Conservation (phyloP, 2,113 vertebrate genomes). For the Syrrhaptes paradoxus region DNA sequence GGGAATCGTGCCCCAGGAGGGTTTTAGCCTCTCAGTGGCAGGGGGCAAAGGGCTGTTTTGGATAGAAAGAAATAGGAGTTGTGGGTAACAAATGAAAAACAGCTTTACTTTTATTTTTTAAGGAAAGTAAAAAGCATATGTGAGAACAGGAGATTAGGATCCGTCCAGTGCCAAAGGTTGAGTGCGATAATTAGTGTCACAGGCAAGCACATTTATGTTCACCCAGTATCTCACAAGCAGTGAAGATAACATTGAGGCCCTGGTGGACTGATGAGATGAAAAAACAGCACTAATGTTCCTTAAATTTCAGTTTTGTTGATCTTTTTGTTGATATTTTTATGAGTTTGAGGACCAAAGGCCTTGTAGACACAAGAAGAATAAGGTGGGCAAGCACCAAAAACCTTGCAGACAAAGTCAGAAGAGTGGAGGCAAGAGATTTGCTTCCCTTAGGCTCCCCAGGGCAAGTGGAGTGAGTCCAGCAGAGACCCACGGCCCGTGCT, state of each 20-base stretch:
- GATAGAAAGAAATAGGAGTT: not conserved
- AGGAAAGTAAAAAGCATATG: not conserved
- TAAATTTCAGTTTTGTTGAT: not conserved
- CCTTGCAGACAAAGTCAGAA: not conserved
- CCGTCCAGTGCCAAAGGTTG: not conserved
- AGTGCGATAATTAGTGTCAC: not conserved
- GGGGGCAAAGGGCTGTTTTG: not conserved
- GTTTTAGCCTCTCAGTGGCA: accelerated
- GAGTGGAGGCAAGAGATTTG: not conserved
- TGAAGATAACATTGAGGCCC: not conserved
- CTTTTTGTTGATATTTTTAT: not conserved
- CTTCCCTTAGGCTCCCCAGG: not conserved
- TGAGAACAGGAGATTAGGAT: not conserved
- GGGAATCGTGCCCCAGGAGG: not conserved
- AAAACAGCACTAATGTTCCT: not conserved
- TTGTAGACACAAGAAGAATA: not conserved
- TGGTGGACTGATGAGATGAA: not conserved
- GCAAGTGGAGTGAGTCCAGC: not conserved
- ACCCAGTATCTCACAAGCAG: not conserved
- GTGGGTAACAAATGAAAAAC: not conserved
- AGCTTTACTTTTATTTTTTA: not conserved
- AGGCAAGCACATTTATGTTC: accelerated
- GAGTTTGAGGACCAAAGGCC: not conserved
- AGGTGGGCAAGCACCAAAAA: not conserved
- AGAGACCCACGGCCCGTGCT: not conserved